Conservation (phyloP, 2,888 invertebrate genomes). For the Blastobasis adustella region DNA sequence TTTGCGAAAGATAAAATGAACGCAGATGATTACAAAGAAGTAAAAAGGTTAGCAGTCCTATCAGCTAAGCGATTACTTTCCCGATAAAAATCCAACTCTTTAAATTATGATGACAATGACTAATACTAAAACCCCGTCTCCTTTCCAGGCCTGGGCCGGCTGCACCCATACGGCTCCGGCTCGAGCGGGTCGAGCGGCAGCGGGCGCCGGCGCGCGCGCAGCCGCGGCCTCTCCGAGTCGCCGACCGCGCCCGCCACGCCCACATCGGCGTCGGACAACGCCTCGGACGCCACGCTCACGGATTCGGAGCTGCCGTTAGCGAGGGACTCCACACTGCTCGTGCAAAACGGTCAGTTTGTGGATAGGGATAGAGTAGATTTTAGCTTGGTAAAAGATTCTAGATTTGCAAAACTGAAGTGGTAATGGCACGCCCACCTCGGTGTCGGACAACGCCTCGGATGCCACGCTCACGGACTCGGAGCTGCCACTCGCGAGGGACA, state of each 20-base stretch:
- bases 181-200: conserved; percentile 74
- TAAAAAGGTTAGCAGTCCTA: too few relatives aligned
- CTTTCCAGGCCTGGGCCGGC: conserved; percentile 81
- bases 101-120: too few relatives aligned
- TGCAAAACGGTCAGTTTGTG: conserved; percentile 83
- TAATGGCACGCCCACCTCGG: conserved; percentile 70
- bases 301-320: conserved; percentile 89
- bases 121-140: conserved; percentile 1
- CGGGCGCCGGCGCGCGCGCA: conserved; percentile 72
- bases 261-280: conserved; percentile 81
- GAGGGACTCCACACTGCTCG: conserved; percentile 86
- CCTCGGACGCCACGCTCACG: conserved; percentile 88
- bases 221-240: conserved; percentile 79
- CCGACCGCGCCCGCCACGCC: conserved; percentile 81
- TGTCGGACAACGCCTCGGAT: conserved; percentile 89
- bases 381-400: too few relatives aligned
- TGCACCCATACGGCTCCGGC: conserved; percentile 88
- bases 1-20: too few relatives aligned
- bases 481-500: conserved; percentile 86
- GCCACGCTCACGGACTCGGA: conserved; percentile 90
- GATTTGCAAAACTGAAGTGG: too few relatives aligned
- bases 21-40: too few relatives aligned
- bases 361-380: too few relatives aligned
- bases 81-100: too few relatives aligned
- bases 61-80: too few relatives aligned